Conservation (phyloP, 2,888 invertebrate genomes). For the Nudaria mundana region DNA sequence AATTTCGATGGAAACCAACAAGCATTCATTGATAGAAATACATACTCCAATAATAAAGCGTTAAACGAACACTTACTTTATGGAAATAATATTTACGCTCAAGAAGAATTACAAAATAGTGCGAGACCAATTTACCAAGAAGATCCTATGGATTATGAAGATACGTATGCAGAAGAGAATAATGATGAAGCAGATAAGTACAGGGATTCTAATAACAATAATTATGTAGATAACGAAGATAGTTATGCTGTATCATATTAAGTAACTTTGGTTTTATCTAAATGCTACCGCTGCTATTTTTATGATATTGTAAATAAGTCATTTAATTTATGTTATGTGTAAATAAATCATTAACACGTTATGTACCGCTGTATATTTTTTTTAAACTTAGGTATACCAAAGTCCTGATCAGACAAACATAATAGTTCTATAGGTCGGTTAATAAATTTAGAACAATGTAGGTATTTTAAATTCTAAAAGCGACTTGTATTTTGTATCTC, state of each 20-base stretch:
- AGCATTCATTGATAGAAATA: not conserved
- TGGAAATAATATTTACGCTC: constrained; percentile 44
- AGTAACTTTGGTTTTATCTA: not conserved
- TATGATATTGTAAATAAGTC: constrained; percentile 6
- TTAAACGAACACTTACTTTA: constrained; percentile 45
- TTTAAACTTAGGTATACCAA: too few species aligned
- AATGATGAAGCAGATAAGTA: constrained; percentile 33
- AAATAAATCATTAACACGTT: too few species aligned
- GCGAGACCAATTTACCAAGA: constrained; percentile 30
- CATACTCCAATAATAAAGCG: constrained; percentile 29
- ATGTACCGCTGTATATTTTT: too few species aligned
- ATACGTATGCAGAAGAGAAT: constrained; percentile 43
- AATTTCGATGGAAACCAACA: not conserved
- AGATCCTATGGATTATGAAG: constrained; percentile 36
- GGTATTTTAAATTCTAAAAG: too few species aligned
- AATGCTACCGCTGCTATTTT: not conserved
- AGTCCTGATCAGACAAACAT: too few species aligned
- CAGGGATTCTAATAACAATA: constrained; percentile 55
- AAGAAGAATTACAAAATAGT: constrained; percentile 33
- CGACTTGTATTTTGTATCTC: too few species aligned
- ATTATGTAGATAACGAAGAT: constrained; percentile 51
- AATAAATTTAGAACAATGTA: too few species aligned
- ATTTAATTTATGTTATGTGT: constrained; percentile 3
- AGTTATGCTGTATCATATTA: constrained; percentile 55
- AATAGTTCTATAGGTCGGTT: too few species aligned